Evolutionary conservation across 2,113 vertebrate species (phyloP), one percentile per base, ranked within the genome.

Genomic region (Canis aureus): DNA sequence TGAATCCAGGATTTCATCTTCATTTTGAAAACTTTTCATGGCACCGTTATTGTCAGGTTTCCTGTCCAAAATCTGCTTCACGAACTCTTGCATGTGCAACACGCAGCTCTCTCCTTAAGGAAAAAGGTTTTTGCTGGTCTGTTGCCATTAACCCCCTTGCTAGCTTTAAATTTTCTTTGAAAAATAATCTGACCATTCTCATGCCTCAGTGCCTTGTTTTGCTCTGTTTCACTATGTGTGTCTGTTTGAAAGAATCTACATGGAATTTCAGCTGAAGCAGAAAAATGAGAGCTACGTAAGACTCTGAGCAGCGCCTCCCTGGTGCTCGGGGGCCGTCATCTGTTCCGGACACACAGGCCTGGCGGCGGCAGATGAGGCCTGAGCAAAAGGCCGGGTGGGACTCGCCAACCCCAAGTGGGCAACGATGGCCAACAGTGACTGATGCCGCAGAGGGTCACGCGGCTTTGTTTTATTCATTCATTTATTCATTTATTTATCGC

Each of bases 1-100:
- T 94, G 95, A 91, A 90, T 90, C 80, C 86, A 66, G 53, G 71
- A 94, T 96, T 96, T 64, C 76, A 82, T 66, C 66, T 27, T 35
- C 0, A 0, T 84, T 97, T 90, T 85, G 60, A 57, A 69, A 55
- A 84, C 59, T 89, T 79, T n/a, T 92, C 57, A 60, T 64, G 22
- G 60, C 86, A 81, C 12, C 88, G 32, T 32, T 87, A 5, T 88
- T 92, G 81, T 89, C 64, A 57, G 7, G 6, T 88, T 88, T n/a
- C 20, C 91, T 97, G 97, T 43, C 55, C 22, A 94, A 25, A 55
- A n/a, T 80, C 94, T 86, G 11, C 83, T 96, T 91, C 69, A 13
- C 15, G 38, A 57, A n/a, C 22, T 83, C 22, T 97, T 91, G 38
- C 60, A n/a, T 27, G 29, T 89, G 73, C 22, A 95, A 6, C 69